phyloP scores from a whole-genome alignment of 92 coral and sea anemone genomes.

The Epizoanthus stellaris region DNA sequence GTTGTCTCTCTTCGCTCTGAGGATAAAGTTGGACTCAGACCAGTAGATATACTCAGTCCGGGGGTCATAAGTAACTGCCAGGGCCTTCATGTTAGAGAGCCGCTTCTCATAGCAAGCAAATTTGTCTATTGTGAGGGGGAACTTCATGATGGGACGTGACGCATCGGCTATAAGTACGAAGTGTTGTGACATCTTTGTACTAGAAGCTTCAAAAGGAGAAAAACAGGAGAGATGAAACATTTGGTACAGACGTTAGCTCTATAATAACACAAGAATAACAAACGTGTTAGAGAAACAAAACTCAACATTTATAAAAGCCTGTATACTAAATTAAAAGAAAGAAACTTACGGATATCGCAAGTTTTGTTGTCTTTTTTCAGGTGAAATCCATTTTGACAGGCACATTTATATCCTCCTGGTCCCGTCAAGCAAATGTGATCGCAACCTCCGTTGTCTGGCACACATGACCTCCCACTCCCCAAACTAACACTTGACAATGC shows the following conservation, averaged over 20 bases:
- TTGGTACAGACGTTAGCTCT: no score
- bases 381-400: not conserved
- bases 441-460: conserved; percentile 5
- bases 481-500: not conserved
- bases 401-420: conserved; percentile 4
- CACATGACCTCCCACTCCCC: no score
- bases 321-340: not conserved
- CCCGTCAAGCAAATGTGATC: not conserved
- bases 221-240: not conserved
- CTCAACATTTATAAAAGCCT: no score
- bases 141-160: not conserved
- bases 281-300: not conserved
- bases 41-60: conserved; percentile 56
- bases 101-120: not conserved
- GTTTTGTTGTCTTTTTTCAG: conserved; percentile 6
- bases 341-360: conserved; percentile 14
- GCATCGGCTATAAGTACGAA: conserved; percentile 17
- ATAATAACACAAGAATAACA: not conserved
- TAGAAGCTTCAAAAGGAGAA: not conserved
- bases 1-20: not conserved
- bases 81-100: conserved; percentile 48
- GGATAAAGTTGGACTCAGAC: conserved; percentile 45
- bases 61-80: conserved; percentile 57
- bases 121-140: conserved; percentile 6
- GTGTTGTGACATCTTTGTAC: not conserved